Base-by-base conservation (phyloP, 2,797 vertebrate genomes). In the Tauraco hartlaubi region DNA sequence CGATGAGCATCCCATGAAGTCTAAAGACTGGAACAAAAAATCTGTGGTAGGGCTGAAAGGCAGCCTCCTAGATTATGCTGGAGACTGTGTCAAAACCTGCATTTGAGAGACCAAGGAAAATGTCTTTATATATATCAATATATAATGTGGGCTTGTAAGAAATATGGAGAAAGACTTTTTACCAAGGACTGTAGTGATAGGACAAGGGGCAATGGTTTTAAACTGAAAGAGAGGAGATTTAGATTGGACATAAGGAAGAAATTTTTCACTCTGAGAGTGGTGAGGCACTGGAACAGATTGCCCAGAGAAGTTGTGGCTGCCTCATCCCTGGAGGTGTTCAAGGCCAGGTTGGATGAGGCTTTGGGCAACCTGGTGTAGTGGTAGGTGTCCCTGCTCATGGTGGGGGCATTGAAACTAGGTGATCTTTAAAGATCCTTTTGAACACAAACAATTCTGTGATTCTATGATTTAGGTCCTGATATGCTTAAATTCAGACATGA, bases 1-100 rank as follows among this genome's bases (percentile, higher is more conserved):
- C 1, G 5, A 22, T 2, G 15, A n/a, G 15, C 13, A 31, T 31
- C 17, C 41, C 20, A 18, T 0, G 2, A 74, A n/a, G 2, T 49
- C 44, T 71, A 37, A 88, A 83, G 17, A 26, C 11, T 54, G 25
- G 11, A 52, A 66, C 7, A 61, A 77, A 54, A 83, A 54, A n/a
- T 1, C 11, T 58, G 10, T 48, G 25, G 5, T 5, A 33, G 5
- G 17, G 22, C 11, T 71, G 56, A 78, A 17, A 35, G 15, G 4
- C 13, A 73, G 3, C 7, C 16, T 74, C 49, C 15, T 9, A 74
- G 28, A 18, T 52, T 13, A 29, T 67, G 12, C 10, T 64, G 33
- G 37, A 81, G 7, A 12, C 4, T 15, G 8, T 21, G 25, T 18
- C 15, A 66, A 90, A 92, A 79, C 3, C 11, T 63, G 12, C 20